Evolutionary conservation across 2,113 vertebrate species (phyloP), one percentile per base, ranked within the genome.

Genomic region (Eolophus roseicapilla): DNA sequence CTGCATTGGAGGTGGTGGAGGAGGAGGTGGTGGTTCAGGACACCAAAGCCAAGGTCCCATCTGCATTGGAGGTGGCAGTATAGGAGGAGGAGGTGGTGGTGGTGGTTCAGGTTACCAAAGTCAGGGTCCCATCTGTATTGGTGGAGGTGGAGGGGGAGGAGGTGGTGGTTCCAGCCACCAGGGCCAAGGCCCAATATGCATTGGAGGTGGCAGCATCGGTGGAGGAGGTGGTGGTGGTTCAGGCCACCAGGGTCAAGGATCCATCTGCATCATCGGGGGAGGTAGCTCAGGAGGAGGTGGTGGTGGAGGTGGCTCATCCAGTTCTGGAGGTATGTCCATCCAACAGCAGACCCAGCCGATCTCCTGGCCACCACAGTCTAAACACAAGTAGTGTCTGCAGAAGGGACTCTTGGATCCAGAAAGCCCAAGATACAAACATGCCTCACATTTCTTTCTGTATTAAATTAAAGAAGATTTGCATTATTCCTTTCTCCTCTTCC

Each of bases 291-390:
- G 73, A 29, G 79, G 69, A 46, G 37, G 62, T 35, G 43, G 86
- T 0, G 5, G 91, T 3, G 92, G 96, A 33, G 82, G 90, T 2
- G 71, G 91, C 11, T 97, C 96, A 5, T 93, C 80, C 20, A 18
- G 88, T 67, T 94, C 88, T 9, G 92, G 92, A 15, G 75, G 76
- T 9, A 12, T n/a, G 50, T 41, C 77, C 75, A 92, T 93, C n/a
- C 69, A 92, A 41, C 96, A 97, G 84, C 73, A 95, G 70, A 96
- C 77, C 77, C 93, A 95, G 62, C 55, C 77, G 27, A 68, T 95
- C 81, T 16, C n/a, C 57, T 95, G 93, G 86, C 94, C 95, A 57
- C 93, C 94, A 0, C 86, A 93, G 33, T 39, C 8, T n/a, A 96
- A 95, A 64, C 83, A 9, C 88, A 96, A 97, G 86, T 97, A 96